Base-by-base conservation (phyloP, 1,140 invertebrate genomes). In the Magallana angulata region DNA sequence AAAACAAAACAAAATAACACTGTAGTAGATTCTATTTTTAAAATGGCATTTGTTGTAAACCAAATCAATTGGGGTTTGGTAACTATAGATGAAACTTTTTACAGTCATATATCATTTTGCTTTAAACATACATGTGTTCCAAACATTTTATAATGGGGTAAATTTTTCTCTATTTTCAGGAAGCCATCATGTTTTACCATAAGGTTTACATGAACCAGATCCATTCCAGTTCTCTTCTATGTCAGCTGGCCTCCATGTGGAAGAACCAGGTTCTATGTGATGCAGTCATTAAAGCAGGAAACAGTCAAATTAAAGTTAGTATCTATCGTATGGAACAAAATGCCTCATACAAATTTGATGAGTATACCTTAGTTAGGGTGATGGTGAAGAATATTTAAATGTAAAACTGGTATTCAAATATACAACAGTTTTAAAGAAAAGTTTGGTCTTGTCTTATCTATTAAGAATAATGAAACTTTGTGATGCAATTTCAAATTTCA, bases 151-250 rank as follows among this genome's bases (percentile, higher is more conserved):
- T 16, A n/a, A n/a, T 64, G 18, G 5, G 12, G 16, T 7, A 16
- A 16, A 64, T 64, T 64, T 16, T 64, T 7, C 18, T 64, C 7
- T 18, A 64, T 48, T 48, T 48, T 48, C 14, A 64, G 18, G 14
- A 64, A 30, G 82, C 14, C 16, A n/a, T 7, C 18, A 56, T 68
- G 59, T 68, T 48, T 85, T 64, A 85, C 59, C 60, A 71, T 16
- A 85, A 56, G 64, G 60, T 71, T 48, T 85, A 76, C 57, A 76
- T 85, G 84, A 86, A 86, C 68, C 85, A 86, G 85, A 80, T 86
- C 68, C 85, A 86, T 58, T 86, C 85, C 48, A 86, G 85, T 76
- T 86, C 85, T 30, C 85, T 86, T 16, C 85, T 86, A 11, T 86
- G 85, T 80, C 85, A 86, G 85, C 68, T 86, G 68, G 68, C 85